Evolutionary conservation across 2,113 vertebrate genomes (phyloP).

Genomic region (Orcinus orca): DNA sequence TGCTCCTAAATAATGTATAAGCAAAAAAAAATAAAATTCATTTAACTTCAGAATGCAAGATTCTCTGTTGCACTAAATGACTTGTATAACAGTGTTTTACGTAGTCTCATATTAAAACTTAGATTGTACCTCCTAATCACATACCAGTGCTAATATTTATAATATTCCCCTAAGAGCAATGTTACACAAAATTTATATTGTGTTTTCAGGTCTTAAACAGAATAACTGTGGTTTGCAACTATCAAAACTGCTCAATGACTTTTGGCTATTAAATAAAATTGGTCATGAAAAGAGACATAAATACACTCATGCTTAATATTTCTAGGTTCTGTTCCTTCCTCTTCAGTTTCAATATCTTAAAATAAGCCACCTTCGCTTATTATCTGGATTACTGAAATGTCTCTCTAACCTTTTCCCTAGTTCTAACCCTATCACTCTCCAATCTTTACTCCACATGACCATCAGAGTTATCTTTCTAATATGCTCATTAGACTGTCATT

Average conservation of each 20-base stretch:
- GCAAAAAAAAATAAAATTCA: neutral
- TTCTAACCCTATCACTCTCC: neutral
- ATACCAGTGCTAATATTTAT: neutral
- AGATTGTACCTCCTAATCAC: neutral
- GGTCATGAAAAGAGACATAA: neutral
- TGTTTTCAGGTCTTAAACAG: constrained; percentile 19
- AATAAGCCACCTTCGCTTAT: neutral
- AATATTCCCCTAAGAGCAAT: neutral
- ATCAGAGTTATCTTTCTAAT: neutral
- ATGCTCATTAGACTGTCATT: neutral
- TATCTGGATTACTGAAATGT: neutral
- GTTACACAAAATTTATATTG: neutral
- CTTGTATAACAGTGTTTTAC: neutral
- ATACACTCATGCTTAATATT: neutral
- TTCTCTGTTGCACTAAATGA: neutral
- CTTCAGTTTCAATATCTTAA: constrained; percentile 6
- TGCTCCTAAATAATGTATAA: neutral
- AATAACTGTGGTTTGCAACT: neutral
- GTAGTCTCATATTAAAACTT: constrained; percentile 6
- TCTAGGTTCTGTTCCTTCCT: neutral
- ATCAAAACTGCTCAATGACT: neutral
- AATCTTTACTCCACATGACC: neutral
- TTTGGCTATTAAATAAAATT: constrained; percentile 29
- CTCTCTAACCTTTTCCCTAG: neutral
- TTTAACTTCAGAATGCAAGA: neutral